A percentile compares a stretch with the other conserved stretches of the same genome.
These are phyloP conservation scores for Pecten maximus DNA, from an alignment of 2,888 invertebrate species.

Conservation along the genomic window DNA sequence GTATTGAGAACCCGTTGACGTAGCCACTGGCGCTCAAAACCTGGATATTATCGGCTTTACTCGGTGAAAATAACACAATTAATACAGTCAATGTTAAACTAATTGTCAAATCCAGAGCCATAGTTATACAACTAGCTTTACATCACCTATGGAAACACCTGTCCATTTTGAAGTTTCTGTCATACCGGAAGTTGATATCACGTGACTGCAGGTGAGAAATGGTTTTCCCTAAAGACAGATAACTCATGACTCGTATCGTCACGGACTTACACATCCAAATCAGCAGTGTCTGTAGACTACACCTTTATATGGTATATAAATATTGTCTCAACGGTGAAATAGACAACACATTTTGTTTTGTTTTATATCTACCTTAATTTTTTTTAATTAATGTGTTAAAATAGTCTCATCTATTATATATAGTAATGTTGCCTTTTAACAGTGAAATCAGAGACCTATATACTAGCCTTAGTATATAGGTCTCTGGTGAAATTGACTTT, in stretches of 20 bases:
- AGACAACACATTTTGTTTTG: too few relatives aligned
- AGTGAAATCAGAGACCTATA: too few relatives aligned
- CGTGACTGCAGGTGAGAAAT: conserved; percentile 8
- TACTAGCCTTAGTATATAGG: too few relatives aligned
- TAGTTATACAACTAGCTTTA: neutral
- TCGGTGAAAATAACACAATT: neutral
- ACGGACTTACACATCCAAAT: too few relatives aligned
- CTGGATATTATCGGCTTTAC: conserved; percentile 49
- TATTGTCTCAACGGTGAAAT: too few relatives aligned
- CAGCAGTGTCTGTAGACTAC: too few relatives aligned
- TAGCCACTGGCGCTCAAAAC: conserved; percentile 61
- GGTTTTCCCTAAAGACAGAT: neutral
- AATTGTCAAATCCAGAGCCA: neutral
- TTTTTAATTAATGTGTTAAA: too few relatives aligned
- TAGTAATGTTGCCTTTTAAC: too few relatives aligned
- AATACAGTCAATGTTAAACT: neutral
- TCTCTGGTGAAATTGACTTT: too few relatives aligned
- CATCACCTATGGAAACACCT: neutral
- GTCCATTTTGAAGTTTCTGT: conserved; percentile 8
- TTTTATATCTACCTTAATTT: too few relatives aligned
- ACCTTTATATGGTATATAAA: too few relatives aligned
- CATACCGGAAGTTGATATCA: conserved; percentile 22
- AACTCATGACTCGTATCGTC: neutral
- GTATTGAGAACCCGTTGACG: conserved; percentile 72
- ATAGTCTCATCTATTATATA: too few relatives aligned